Evolutionary conservation across 2,113 vertebrate genomes (phyloP).

Genomic region (Odocoileus hemionus): DNA sequence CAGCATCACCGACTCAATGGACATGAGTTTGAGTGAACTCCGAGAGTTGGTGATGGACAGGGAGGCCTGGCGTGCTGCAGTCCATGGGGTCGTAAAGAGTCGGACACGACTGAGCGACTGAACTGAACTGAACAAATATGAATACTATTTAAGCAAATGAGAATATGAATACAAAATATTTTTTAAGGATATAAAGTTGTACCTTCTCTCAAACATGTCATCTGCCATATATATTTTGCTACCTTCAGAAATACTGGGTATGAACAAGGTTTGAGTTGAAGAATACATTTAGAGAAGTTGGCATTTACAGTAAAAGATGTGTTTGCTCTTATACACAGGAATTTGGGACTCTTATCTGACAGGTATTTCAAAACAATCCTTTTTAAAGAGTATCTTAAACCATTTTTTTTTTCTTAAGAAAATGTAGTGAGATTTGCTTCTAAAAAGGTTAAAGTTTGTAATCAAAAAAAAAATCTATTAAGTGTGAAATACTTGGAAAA

Average conservation of each 20-base stretch:
- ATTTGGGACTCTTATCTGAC: not conserved
- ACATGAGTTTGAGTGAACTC: not conserved
- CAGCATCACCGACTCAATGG: not conserved
- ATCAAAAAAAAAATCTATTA: not conserved
- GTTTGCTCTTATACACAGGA: not conserved
- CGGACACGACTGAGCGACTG: fast-evolving
- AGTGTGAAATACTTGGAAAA: not conserved
- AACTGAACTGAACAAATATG: not conserved
- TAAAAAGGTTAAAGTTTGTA: not conserved
- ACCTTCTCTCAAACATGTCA: not conserved
- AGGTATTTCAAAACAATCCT: not conserved
- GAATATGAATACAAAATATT: not conserved
- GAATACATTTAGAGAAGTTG: not conserved
- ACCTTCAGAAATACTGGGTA: not conserved
- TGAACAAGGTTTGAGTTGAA: not conserved
- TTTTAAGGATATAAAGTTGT: not conserved
- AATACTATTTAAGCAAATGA: not conserved
- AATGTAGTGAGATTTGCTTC: not conserved
- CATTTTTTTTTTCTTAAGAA: not conserved
- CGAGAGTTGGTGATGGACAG: not conserved
- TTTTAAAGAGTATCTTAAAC: not conserved
- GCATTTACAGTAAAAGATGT: not conserved
- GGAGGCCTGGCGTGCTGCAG: not conserved
- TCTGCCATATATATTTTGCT: not conserved
- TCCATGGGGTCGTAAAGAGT: not conserved